Base-by-base conservation (phyloP, 2,888 invertebrate species). In the Cephus nigrinus region DNA sequence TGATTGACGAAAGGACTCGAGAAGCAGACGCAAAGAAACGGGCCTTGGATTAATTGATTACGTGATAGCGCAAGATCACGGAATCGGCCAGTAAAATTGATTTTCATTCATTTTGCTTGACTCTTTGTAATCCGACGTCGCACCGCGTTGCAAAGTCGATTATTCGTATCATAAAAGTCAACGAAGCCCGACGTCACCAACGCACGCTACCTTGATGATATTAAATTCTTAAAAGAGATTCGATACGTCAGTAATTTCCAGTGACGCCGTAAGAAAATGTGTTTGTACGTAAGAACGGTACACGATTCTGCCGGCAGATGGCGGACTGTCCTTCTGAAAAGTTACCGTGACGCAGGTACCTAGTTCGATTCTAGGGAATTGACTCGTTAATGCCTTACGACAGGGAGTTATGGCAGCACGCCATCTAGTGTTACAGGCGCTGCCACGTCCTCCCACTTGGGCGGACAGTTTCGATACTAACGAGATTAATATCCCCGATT, bases 401-500 rank as follows among this genome's bases (percentile, higher is more conserved):
- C 81, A 36, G 77, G n/a, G 74, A 77, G 36, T 80, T 77, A 76
- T 74, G 69, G 79, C 40, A 78, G 78, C 82, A 35, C 32, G 33
- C 34, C 74, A 35, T 32, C 33, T 35, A 73, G 82, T 80, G 80
- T 79, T 40, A 74, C 33, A 75, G 69, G 71, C 74, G 77, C 69
- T 76, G 69, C 78, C 73, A 76, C 75, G 78, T 78, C 76, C 68
- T 69, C 68, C 73, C 75, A 69, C 34, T 68, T 74, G 79, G 81
- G 79, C 78, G 80, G 82, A 81, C 82, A 80, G 80, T 80, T 80
- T 83, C 80, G 80, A 80, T 82, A 79, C 79, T 79, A 78, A 79
- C 34, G 79, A 81, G 83, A 83, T 82, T 81, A 81, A 81, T 82
- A 78, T 72, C 72, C 68, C 5, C 1, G 33, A 34, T 77, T 33